A percentile compares a stretch with the other conserved stretches of the same genome.
Conservation (phyloP, 1,140 invertebrate species). For the Pristionchus pacificus region DNA sequence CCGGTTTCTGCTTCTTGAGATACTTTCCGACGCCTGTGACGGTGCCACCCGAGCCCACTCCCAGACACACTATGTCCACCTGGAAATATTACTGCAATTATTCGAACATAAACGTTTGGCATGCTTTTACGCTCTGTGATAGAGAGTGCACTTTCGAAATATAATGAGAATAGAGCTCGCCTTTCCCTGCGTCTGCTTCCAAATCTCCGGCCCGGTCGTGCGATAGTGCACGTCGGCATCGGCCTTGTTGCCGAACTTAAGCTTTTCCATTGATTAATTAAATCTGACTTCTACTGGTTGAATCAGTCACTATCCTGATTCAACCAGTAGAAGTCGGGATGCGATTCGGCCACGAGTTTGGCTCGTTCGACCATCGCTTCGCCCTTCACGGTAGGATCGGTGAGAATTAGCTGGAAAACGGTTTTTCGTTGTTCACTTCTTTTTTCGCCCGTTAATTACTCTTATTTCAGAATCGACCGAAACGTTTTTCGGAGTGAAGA, state of each 20-base stretch:
- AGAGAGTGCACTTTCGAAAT: too few relatives aligned
- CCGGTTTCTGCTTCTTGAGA: conserved; percentile 37
- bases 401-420: conserved; percentile 19
- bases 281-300: conserved; percentile 8
- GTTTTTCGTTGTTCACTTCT: background rate
- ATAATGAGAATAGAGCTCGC: too few relatives aligned
- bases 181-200: conserved; percentile 47
- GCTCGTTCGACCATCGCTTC: conserved; percentile 43
- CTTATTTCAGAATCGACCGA: background rate
- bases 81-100: too few relatives aligned
- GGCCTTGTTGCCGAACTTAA: conserved; percentile 50
- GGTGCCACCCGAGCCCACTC: conserved; percentile 36
- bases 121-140: too few relatives aligned
- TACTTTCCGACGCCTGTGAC: conserved; percentile 30
- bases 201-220: too few relatives aligned
- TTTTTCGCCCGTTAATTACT: background rate
- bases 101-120: too few relatives aligned
- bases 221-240: conserved; percentile 53
- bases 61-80: conserved; percentile 39
- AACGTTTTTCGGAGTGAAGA: background rate
- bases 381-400: conserved; percentile 32
- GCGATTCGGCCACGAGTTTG: conserved; percentile 31
- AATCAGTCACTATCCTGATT: conserved; percentile 15
- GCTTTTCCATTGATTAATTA: conserved; percentile 1
- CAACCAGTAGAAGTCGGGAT: conserved; percentile 34